These are phyloP conservation scores for Halichondria panicea DNA, from an alignment of 37 sponge, comb jelly and placozoan species.

Conservation along the genomic window DNA sequence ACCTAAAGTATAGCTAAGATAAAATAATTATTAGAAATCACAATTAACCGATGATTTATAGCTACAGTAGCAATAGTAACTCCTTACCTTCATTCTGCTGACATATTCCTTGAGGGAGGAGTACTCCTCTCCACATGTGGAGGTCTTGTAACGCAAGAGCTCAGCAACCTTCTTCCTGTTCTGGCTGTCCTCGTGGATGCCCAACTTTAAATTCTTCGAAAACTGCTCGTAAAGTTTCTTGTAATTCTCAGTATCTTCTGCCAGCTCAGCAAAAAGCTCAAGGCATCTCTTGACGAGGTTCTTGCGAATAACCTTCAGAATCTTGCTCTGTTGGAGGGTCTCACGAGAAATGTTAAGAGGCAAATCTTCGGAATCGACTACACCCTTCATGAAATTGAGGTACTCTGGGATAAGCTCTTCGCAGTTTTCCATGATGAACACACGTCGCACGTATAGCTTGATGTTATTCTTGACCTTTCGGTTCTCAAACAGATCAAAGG, in stretches of 20 bases:
- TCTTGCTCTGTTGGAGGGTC: conserved; percentile 98
- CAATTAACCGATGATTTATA: background rate
- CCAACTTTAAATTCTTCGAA: conserved; percentile 96
- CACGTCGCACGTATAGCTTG: conserved; percentile 98
- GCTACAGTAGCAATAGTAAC: too few relatives aligned
- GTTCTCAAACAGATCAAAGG: conserved; percentile 99
- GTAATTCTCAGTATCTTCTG: conserved; percentile 94
- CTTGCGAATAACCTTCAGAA: conserved; percentile 98
- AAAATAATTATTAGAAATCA: background rate
- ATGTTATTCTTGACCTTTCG: conserved; percentile 98
- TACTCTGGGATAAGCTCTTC: conserved; percentile 99
- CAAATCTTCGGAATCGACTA: conserved; percentile 97
- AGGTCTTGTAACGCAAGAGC: conserved; percentile 94
- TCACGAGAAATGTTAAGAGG: conserved; percentile 99
- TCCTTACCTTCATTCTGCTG: conserved; percentile 88
- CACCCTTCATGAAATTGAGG: conserved; percentile 98
- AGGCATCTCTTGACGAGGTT: conserved; percentile 98
- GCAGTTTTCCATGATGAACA: conserved; percentile 99
- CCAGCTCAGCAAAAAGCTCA: conserved; percentile 89
- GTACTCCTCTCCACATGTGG: conserved; percentile 90
- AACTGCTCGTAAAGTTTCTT: conserved; percentile 99
- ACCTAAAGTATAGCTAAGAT: background rate
- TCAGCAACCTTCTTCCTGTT: conserved; percentile 98
- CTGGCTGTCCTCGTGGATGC: conserved; percentile 98
- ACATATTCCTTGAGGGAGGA: conserved; percentile 98